Conservation (phyloP, 2,113 vertebrate species). For the Delphinapterus leucas region DNA sequence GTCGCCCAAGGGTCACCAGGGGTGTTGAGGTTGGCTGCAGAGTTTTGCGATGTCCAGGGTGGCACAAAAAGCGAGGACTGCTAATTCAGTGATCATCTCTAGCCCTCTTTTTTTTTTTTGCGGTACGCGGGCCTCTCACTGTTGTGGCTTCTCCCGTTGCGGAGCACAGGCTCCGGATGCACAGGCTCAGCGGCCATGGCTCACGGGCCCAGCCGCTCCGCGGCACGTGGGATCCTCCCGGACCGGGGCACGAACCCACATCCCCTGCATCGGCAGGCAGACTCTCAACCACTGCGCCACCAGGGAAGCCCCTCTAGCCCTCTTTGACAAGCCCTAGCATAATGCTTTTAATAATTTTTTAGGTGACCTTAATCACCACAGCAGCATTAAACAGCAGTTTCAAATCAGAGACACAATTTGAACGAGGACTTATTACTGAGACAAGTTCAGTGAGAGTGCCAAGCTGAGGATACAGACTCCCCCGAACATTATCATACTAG, state of each 20-base stretch:
- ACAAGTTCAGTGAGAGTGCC: background rate
- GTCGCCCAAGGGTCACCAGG: background rate
- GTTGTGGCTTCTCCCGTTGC: too few relatives aligned
- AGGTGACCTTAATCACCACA: background rate
- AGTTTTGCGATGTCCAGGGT: background rate
- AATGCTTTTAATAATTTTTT: constrained; percentile 28
- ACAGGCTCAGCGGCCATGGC: too few relatives aligned
- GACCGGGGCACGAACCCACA: too few relatives aligned
- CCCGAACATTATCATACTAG: accelerated
- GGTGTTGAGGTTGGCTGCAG: background rate
- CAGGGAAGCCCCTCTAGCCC: background rate
- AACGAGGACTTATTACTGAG: background rate
- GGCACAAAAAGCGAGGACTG: background rate
- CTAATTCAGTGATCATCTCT: background rate
- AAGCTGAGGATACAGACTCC: background rate
- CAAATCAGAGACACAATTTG: background rate
- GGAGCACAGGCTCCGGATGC: too few relatives aligned
- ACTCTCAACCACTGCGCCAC: too few relatives aligned
- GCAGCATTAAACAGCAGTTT: background rate
- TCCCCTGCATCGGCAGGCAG: too few relatives aligned
- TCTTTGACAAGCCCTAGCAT: constrained; percentile 26
- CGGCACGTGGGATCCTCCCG: too few relatives aligned
- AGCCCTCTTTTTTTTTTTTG: background rate
- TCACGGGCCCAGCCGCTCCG: too few relatives aligned
- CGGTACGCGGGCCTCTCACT: too few relatives aligned